Conservation (phyloP, 2,113 vertebrate genomes). For the Epinephelus fuscoguttatus region DNA sequence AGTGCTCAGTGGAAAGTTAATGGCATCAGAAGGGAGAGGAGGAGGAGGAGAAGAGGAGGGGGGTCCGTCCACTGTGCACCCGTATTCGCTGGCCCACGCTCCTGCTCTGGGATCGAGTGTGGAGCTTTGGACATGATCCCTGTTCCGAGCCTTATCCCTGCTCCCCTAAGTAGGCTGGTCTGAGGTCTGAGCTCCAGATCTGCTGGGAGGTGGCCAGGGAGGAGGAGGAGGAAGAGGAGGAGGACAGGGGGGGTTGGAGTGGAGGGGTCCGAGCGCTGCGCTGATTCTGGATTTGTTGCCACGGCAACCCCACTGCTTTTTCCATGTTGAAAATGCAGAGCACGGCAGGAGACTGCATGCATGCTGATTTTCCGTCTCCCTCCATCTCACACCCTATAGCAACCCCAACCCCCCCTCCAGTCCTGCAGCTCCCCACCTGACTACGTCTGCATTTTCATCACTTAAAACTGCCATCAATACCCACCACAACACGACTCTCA, state of each 20-base stretch:
- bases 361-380: constrained; percentile 62
- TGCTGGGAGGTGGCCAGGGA: constrained; percentile 41
- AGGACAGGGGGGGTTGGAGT: not conserved
- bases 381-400: constrained; percentile 35
- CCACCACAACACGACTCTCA: not conserved
- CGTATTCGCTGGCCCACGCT: constrained; percentile 45
- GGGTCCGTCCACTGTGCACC: constrained; percentile 12
- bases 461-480: constrained; percentile 10
- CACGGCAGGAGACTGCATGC: constrained; percentile 47
- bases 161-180: constrained; percentile 62
- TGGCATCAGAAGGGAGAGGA: constrained; percentile 1
- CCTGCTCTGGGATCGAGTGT: constrained; percentile 56
- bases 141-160: constrained; percentile 55
- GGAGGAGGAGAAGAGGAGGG: not conserved
- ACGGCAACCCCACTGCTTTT: constrained; percentile 65
- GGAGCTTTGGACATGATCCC: constrained; percentile 68
- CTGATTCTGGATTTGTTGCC: constrained; percentile 73
- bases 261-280: constrained; percentile 22
- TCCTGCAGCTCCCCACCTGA: not conserved
- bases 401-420: not conserved
- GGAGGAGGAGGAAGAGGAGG: not conserved
- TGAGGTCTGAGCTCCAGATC: constrained; percentile 66
- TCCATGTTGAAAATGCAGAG: constrained; percentile 69
- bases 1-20: constrained; percentile 40
- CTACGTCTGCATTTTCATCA: constrained; percentile 19